phyloP scores from a whole-genome alignment of 2,797 vertebrate genomes.

The Pantherophis vulpinus region DNA sequence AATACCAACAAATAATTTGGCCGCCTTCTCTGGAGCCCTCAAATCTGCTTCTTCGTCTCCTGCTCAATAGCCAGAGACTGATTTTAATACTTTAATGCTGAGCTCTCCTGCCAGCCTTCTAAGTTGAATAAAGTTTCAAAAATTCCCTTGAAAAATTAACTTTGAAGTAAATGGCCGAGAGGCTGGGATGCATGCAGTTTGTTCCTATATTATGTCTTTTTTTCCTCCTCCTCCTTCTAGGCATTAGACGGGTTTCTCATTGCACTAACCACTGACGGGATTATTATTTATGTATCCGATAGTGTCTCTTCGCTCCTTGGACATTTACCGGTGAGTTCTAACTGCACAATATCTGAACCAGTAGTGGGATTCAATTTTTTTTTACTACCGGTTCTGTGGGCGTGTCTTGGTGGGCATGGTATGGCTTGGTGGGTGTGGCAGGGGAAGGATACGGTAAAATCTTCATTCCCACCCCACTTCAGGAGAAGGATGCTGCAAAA shows the following conservation, averaged over 20 bases:
- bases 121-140: neutral
- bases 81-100: neutral
- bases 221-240: conserved; percentile 65
- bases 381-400: no score
- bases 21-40: neutral
- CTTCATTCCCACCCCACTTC: no score
- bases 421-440: no score
- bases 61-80: neutral
- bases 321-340: conserved; percentile 89
- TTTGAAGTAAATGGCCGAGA: neutral
- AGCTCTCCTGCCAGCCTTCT: neutral
- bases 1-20: neutral
- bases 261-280: conserved; percentile 87
- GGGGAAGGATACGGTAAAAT: no score
- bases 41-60: neutral
- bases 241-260: conserved; percentile 90
- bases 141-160: neutral
- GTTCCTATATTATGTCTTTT: neutral
- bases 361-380: no score
- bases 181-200: neutral
- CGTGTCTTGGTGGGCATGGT: no score
- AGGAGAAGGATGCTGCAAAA: no score
- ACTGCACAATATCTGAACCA: accelerated
- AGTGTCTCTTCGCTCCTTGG: conserved; percentile 89
- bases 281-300: conserved; percentile 89